A percentile compares a stretch with the other conserved stretches of the same genome.
Evolutionary conservation across 2,888 invertebrate species (phyloP).

Genomic region (Piscicola geometra): DNA sequence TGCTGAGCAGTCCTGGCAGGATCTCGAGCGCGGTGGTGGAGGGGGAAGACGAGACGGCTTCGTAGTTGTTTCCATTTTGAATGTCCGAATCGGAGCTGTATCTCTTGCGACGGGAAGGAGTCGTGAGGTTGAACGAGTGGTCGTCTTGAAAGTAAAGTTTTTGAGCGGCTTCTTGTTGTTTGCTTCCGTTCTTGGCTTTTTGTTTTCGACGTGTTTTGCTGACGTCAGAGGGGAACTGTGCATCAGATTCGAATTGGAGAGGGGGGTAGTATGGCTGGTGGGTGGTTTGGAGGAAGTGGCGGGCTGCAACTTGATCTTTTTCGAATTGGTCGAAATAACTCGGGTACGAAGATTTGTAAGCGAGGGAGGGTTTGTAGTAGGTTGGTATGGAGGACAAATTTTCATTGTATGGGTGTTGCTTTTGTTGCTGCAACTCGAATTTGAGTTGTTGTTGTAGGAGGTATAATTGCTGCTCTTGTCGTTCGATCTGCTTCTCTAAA

Average conservation of each 20-base stretch:
- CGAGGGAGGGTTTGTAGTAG: constrained; percentile 8
- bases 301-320: background rate
- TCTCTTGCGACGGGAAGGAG: constrained; percentile 16
- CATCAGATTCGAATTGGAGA: constrained; percentile 6
- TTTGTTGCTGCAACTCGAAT: constrained; percentile 15
- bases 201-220: background rate
- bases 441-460: constrained; percentile 21
- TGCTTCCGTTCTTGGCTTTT: background rate
- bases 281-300: background rate
- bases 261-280: constrained; percentile 24
- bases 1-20: background rate
- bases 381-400: background rate
- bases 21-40: background rate
- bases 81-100: constrained; percentile 89
- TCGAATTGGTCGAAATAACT: constrained; percentile 21
- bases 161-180: no score
- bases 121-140: background rate
- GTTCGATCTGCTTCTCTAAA: constrained; percentile 21
- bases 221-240: background rate
- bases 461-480: constrained; percentile 22
- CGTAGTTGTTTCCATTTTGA: constrained; percentile 24
- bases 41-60: constrained; percentile 18
- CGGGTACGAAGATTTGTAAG: constrained; percentile 13
- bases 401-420: background rate
- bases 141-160: background rate